Evolutionary conservation across 1,140 invertebrate genomes (phyloP).

Genomic region (Bactericera cockerelli): DNA sequence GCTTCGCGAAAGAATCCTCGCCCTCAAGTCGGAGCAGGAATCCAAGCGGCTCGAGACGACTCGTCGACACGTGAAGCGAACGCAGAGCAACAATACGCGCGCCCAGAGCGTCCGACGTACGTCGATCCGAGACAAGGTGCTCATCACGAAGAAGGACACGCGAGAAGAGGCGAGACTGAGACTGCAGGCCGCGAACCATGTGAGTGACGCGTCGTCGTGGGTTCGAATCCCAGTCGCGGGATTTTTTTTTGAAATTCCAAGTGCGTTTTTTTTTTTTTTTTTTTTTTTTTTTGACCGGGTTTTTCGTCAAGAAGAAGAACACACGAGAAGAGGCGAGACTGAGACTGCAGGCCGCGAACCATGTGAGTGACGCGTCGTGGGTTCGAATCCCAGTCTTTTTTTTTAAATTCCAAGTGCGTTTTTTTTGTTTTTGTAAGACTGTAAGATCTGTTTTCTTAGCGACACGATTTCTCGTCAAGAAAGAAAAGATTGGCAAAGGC

Average conservation of each 20-base stretch:
- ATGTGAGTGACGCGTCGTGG: no score
- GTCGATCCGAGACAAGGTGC: conserved; percentile 82
- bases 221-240: no score
- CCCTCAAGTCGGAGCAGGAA: conserved; percentile 80
- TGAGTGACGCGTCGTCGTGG: conserved; percentile 26
- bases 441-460: no score
- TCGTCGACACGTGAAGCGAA: conserved; percentile 36
- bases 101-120: conserved; percentile 84
- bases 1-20: conserved; percentile 73
- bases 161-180: conserved; percentile 72
- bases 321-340: neutral
- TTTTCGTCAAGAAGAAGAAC: neutral
- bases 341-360: neutral
- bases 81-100: conserved; percentile 33
- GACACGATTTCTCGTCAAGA: no score
- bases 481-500: no score
- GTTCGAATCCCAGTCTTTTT: no score
- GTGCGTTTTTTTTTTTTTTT: no score
- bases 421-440: no score
- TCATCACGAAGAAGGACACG: conserved; percentile 89
- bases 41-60: conserved; percentile 50
- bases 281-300: no score
- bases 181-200: conserved; percentile 43
- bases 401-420: no score
- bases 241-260: no score